Evolutionary conservation across 2,113 vertebrate genomes (phyloP).

Genomic region (Calidris pygmaea): DNA sequence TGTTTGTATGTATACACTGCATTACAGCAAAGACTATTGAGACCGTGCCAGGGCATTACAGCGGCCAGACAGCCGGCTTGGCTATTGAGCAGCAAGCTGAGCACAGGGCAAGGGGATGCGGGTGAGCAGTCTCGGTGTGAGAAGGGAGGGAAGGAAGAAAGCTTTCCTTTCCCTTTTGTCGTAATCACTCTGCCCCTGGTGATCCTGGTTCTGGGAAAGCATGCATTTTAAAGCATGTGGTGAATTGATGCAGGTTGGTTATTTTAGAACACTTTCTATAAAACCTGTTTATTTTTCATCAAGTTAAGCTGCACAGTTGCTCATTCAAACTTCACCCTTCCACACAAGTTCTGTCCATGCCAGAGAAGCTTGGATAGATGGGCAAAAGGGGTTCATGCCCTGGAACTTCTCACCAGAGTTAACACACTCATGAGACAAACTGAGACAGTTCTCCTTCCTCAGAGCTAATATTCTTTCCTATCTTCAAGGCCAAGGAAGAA

Average conservation of each 20-base stretch:
- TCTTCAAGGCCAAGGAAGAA: not conserved
- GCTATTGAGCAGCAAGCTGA: not conserved
- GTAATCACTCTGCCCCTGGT: not conserved
- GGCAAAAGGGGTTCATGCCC: not conserved
- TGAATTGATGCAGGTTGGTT: not conserved
- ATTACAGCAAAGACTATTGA: conserved; percentile 77
- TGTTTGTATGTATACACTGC: conserved; percentile 85
- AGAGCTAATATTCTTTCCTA: not conserved
- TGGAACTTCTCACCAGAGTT: not conserved
- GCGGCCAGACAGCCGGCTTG: not conserved
- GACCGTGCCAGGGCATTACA: conserved; percentile 68
- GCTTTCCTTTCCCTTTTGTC: not conserved
- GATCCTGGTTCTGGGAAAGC: not conserved
- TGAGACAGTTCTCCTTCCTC: not conserved
- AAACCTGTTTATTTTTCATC: not conserved
- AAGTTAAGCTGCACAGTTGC: not conserved
- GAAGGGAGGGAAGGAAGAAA: not conserved
- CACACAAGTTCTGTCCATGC: not conserved
- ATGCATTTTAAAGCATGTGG: not conserved
- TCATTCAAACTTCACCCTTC: not conserved
- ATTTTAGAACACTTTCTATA: not conserved
- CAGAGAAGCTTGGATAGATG: not conserved
- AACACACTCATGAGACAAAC: not conserved
- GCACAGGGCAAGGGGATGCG: not conserved
- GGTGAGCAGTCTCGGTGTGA: not conserved